phyloP scores from a whole-genome alignment of 2,888 invertebrate species.

The Rhyacophila evoluta region DNA sequence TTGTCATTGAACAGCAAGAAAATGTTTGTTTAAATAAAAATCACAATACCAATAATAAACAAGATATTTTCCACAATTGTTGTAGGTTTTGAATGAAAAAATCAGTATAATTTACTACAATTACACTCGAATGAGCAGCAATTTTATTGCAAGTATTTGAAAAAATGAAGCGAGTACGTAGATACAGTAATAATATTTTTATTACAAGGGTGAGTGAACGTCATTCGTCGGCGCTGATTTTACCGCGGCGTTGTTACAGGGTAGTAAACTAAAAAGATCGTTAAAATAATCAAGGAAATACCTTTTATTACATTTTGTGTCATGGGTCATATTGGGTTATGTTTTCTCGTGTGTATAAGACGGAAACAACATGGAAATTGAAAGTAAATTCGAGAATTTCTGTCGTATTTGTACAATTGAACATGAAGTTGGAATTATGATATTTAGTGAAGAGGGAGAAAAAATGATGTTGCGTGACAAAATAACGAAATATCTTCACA shows the following conservation, averaged over 20 bases:
- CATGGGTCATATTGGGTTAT: constrained; percentile 40
- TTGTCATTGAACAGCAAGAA: background rate
- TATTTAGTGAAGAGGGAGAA: constrained; percentile 76
- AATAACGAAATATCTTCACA: constrained; percentile 76
- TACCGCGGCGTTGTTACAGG: constrained; percentile 41
- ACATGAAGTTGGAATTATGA: constrained; percentile 72
- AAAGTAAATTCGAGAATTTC: constrained; percentile 64
- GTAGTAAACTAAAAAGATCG: constrained; percentile 49
- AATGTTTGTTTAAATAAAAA: background rate
- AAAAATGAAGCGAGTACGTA: background rate
- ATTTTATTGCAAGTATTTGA: background rate
- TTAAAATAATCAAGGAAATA: constrained; percentile 48
- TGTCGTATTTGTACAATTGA: constrained; percentile 77
- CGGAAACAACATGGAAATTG: constrained; percentile 51
- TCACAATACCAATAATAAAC: background rate
- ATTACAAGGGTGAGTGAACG: constrained; percentile 29
- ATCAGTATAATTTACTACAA: background rate
- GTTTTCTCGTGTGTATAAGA: constrained; percentile 26
- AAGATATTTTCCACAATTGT: background rate
- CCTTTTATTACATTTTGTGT: constrained; percentile 31
- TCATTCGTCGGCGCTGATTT: constrained; percentile 45
- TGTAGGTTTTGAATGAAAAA: background rate
- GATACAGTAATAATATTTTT: background rate
- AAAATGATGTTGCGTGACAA: constrained; percentile 75
- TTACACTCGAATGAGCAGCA: background rate